Conservation (phyloP, 2,113 vertebrate genomes). For the Rallus limicola region DNA sequence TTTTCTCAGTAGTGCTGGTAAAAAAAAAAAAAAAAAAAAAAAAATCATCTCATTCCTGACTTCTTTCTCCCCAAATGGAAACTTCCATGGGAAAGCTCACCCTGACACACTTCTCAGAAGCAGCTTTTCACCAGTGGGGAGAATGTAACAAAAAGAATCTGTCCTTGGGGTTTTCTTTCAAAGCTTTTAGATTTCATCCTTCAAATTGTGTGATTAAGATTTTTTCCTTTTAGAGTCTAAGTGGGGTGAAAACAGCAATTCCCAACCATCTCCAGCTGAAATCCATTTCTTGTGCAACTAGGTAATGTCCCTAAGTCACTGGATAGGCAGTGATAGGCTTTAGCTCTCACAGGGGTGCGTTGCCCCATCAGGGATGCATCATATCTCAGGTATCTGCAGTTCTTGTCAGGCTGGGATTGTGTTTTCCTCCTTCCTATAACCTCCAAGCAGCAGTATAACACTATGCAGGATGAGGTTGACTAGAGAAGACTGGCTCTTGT, state of each 20-base stretch:
- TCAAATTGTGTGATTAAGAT: not conserved
- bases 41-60: not conserved
- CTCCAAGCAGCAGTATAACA: not conserved
- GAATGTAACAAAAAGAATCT: not conserved
- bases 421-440: not conserved
- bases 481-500: not conserved
- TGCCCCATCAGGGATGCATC: not conserved
- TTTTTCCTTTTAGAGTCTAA: not conserved
- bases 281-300: not conserved
- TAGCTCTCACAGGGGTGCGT: not conserved
- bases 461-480: not conserved
- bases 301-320: not conserved
- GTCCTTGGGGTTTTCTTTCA: not conserved
- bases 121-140: not conserved
- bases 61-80: not conserved
- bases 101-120: not conserved
- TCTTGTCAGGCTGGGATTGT: not conserved
- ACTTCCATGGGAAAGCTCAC: not conserved
- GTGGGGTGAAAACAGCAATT: not conserved
- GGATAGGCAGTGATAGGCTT: not conserved
- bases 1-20: not conserved
- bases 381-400: not conserved
- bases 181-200: not conserved
- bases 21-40: not conserved
- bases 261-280: not conserved